phyloP scores from a whole-genome alignment of 2,113 vertebrate genomes.

The Eulacestoma nigropectus region DNA sequence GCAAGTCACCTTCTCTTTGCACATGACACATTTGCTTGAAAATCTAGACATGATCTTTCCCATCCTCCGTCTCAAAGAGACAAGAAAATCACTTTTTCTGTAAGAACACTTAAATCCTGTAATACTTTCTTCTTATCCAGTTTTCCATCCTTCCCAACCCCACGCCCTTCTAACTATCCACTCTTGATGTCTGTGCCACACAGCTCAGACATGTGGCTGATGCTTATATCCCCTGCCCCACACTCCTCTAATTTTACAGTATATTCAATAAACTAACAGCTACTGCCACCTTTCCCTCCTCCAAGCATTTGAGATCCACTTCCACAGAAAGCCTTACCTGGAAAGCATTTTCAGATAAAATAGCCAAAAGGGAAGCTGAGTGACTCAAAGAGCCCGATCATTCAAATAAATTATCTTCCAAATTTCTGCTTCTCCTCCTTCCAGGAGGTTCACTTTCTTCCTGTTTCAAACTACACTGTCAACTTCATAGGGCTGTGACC shows the following conservation, averaged over 20 bases:
- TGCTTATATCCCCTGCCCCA: fast-evolving
- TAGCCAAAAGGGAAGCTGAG: not conserved
- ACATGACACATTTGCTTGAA: not conserved
- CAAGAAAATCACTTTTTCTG: not conserved
- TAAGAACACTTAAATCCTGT: not conserved
- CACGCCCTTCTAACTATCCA: fast-evolving
- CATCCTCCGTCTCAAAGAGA: not conserved
- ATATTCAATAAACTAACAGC: not conserved
- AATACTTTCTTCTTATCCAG: not conserved
- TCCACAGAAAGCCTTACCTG: not conserved
- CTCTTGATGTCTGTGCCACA: not conserved
- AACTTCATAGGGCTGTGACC: not conserved
- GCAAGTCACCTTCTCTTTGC: not conserved
- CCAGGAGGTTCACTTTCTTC: not conserved
- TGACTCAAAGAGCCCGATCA: not conserved
- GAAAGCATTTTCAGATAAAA: not conserved
- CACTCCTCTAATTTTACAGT: not conserved
- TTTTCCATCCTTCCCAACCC: not conserved
- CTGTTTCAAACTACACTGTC: not conserved
- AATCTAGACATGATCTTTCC: not conserved
- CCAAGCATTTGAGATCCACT: not conserved
- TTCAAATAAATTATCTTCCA: not conserved
- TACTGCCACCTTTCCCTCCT: not conserved
- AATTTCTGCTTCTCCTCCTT: not conserved
- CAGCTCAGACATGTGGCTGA: not conserved